phyloP scores from a whole-genome alignment of 1,140 invertebrate species.

The Halictus rubicundus region DNA sequence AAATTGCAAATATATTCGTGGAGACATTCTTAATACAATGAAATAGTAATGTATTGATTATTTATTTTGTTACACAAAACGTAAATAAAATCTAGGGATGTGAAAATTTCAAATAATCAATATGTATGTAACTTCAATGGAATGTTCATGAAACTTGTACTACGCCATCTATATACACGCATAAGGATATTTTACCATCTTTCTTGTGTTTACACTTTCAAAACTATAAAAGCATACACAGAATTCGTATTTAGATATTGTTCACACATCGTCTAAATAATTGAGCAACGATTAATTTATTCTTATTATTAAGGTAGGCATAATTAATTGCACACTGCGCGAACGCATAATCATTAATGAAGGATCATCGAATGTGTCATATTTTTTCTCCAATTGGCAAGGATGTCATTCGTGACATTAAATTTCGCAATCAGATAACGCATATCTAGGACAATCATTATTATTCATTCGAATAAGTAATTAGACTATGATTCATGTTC shows the following conservation, averaged over 20 bases:
- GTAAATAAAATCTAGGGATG: background rate
- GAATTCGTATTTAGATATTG: constrained; percentile 31
- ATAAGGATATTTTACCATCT: constrained; percentile 14
- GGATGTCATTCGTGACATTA: constrained; percentile 38
- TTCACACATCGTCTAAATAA: constrained; percentile 12
- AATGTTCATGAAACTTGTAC: constrained; percentile 32
- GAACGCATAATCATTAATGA: background rate
- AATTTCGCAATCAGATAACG: constrained; percentile 59
- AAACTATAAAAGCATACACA: constrained; percentile 25
- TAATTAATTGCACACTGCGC: background rate
- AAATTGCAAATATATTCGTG: background rate
- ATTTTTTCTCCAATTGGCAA: constrained; percentile 4
- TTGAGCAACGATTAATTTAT: background rate
- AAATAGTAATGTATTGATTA: background rate
- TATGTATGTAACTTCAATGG: constrained; percentile 1
- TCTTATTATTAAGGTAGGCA: constrained; percentile 17
- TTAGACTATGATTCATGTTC: background rate
- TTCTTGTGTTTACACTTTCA: constrained; percentile 31
- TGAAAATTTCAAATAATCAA: constrained; percentile 4
- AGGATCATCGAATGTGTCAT: background rate
- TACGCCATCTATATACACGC: constrained; percentile 23
- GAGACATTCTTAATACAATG: background rate
- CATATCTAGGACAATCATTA: constrained; percentile 42
- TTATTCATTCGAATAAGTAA: constrained; percentile 2
- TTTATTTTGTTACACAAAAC: background rate